Evolutionary conservation across 2,113 vertebrate species (phyloP).

Genomic region (Psilopsiagon aymara): DNA sequence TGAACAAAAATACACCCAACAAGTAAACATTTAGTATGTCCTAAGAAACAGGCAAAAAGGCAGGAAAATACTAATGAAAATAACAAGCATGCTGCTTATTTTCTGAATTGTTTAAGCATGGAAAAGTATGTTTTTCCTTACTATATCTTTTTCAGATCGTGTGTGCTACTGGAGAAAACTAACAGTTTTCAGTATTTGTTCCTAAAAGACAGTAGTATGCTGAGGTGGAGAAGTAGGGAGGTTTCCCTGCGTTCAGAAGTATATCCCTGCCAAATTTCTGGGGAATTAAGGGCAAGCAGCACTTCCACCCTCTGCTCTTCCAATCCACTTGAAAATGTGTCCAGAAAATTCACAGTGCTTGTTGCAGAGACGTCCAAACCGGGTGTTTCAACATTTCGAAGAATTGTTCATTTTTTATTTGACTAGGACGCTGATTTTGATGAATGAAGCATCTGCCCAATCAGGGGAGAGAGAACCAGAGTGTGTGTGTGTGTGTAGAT

Average conservation of each 20-base stretch:
- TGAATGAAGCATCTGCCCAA: not conserved
- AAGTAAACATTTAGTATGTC: not conserved
- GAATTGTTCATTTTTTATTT: not conserved
- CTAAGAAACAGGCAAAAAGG: not conserved
- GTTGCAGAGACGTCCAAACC: not conserved
- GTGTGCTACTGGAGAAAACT: not conserved
- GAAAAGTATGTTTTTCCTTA: not conserved
- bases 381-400: not conserved
- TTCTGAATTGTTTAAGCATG: not conserved
- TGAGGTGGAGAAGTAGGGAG: not conserved
- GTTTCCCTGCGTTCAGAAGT: not conserved
- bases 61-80: not conserved
- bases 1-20: not conserved
- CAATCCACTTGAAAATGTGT: not conserved
- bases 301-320: not conserved
- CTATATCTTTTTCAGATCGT: not conserved
- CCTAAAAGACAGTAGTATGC: not conserved
- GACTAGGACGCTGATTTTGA: not conserved
- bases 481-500: not conserved
- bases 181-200: not conserved
- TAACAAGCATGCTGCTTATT: not conserved
- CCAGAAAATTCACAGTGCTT: not conserved
- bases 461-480: fast-evolving
- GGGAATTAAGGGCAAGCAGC: not conserved
- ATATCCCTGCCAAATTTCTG: not conserved